Evolutionary conservation across 2,797 vertebrate genomes (phyloP).

Genomic region (Pangasius macronema): DNA sequence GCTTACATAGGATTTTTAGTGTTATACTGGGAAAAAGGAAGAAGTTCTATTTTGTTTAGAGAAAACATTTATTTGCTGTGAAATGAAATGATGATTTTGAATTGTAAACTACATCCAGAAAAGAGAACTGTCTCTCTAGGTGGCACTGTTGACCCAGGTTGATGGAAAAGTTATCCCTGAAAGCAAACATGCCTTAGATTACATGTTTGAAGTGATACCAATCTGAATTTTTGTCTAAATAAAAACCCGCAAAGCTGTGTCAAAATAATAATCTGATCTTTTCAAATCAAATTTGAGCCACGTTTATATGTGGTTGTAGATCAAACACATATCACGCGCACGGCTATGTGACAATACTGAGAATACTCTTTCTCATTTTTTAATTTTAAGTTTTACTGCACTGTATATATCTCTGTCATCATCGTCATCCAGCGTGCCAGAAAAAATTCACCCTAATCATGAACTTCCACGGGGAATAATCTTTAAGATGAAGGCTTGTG

Average conservation of each 20-base stretch:
- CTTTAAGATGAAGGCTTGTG: conserved; percentile 1
- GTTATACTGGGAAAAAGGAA: neutral
- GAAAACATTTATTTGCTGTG: neutral
- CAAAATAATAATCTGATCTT: neutral
- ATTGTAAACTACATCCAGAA: neutral
- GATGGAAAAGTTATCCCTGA: neutral
- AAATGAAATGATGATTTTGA: neutral
- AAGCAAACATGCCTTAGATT: neutral
- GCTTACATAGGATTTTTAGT: neutral
- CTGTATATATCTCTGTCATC: neutral
- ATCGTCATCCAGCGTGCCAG: neutral
- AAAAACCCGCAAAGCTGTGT: neutral
- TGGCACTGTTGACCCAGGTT: conserved; percentile 75
- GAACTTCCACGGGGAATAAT: neutral
- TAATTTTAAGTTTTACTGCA: neutral
- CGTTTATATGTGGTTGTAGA: neutral
- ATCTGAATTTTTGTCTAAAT: neutral
- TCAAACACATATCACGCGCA: neutral
- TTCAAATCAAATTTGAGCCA: neutral
- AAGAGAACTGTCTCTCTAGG: conserved; percentile 62
- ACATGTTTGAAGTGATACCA: neutral
- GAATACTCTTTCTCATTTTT: neutral
- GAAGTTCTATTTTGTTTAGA: too few relatives aligned
- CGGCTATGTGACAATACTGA: neutral
- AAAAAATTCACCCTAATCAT: neutral